phyloP scores from a whole-genome alignment of 2,113 vertebrate species.

The Oncorhynchus tshawytscha region DNA sequence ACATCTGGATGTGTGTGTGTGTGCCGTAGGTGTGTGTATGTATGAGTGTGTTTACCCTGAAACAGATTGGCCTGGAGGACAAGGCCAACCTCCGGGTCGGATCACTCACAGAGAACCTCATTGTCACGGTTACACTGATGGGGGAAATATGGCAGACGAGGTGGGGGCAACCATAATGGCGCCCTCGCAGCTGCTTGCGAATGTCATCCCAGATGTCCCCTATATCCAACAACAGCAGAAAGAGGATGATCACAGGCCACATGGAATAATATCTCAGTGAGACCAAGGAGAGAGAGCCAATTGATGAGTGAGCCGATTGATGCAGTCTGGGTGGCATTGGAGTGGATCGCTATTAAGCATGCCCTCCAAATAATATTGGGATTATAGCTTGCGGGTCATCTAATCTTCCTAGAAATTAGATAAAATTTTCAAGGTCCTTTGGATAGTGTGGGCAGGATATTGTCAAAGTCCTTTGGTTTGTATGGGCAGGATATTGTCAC shows the following conservation, averaged over 20 bases:
- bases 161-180: conserved; percentile 50
- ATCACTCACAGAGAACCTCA: conserved; percentile 39
- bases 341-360: conserved; percentile 1
- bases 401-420: neutral
- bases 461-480: too few relatives aligned
- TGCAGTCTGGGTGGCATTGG: neutral
- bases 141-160: conserved; percentile 56
- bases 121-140: conserved; percentile 45
- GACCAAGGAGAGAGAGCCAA: conserved; percentile 3
- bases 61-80: conserved; percentile 59
- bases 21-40: neutral
- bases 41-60: conserved; percentile 6
- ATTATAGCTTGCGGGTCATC: conserved; percentile 32
- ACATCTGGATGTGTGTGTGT: conserved; percentile 7
- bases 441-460: too few relatives aligned
- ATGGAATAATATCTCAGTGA: neutral
- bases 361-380: conserved; percentile 36
- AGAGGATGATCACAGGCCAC: conserved; percentile 28
- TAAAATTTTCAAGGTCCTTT: neutral
- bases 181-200: conserved; percentile 64
- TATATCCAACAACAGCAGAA: conserved; percentile 34
- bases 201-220: conserved; percentile 58
- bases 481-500: too few relatives aligned
- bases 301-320: neutral
- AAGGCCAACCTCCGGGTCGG: conserved; percentile 53